These are phyloP conservation scores for Euleptes europaea DNA, from an alignment of 2,113 vertebrate species.

Conservation along the genomic window DNA sequence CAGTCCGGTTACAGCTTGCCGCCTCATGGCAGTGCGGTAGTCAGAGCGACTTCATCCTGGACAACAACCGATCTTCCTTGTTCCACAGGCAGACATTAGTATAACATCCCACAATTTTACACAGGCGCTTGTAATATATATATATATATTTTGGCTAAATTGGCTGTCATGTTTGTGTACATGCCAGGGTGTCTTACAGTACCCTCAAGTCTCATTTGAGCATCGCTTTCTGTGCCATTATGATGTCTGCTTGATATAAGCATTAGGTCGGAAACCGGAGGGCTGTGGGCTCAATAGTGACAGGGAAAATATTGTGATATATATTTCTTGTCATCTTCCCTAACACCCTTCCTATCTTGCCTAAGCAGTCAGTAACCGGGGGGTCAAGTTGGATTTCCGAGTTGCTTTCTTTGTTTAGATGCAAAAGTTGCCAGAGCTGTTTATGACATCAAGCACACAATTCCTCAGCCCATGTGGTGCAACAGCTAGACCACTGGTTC, in stretches of 20 bases:
- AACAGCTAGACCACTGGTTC: too few species aligned
- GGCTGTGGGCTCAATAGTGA: slow-evolving; percentile 1
- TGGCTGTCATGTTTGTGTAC: not conserved
- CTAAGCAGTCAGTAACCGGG: slow-evolving; percentile 11
- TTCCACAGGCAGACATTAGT: not conserved
- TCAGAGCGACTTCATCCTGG: slow-evolving; percentile 22
- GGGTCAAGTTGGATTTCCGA: slow-evolving; percentile 28
- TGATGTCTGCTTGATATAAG: not conserved
- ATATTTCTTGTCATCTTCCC: slow-evolving; percentile 20
- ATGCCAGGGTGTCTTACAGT: not conserved
- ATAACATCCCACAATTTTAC: not conserved
- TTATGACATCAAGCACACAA: not conserved
- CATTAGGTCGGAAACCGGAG: not conserved
- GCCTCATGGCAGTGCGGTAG: not conserved
- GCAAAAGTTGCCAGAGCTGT: not conserved
- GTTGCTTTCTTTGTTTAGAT: slow-evolving; percentile 6
- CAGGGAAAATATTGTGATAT: slow-evolving; percentile 4
- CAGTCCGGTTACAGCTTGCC: slow-evolving; percentile 17
- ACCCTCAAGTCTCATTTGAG: slow-evolving; percentile 18
- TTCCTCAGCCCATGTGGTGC: not conserved
- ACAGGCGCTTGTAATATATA: not conserved
- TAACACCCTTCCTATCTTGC: slow-evolving; percentile 17
- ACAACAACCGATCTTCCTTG: not conserved
- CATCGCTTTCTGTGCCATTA: not conserved
- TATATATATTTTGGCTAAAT: slow-evolving; percentile 27